Percentiles rank a stretch among this genome's conserved stretches.
phyloP scores from a whole-genome alignment of 1,140 invertebrate genomes.

The Caenorhabditis brenneri region DNA sequence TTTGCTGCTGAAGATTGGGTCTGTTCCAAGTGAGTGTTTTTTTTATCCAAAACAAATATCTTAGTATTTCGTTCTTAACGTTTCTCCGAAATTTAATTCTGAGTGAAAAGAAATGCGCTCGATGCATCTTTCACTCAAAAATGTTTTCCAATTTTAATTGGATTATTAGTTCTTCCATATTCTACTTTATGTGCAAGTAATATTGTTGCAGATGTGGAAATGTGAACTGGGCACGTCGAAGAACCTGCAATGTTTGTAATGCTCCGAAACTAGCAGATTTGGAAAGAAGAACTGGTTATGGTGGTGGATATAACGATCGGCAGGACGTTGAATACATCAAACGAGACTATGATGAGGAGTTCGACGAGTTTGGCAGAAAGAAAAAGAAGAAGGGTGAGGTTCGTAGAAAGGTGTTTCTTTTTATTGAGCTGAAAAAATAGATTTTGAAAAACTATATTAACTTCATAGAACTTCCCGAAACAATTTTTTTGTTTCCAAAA shows the following conservation, averaged over 20 bases:
- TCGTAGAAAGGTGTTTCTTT: constrained; percentile 48
- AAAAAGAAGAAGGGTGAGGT: constrained; percentile 77
- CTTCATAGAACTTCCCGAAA: too few species aligned
- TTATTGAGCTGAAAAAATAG: background rate
- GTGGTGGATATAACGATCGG: constrained; percentile 84
- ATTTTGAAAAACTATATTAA: too few species aligned
- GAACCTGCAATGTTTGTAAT: constrained; percentile 98
- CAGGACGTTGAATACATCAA: constrained; percentile 90
- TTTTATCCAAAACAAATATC: too few species aligned
- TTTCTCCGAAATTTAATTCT: too few species aligned
- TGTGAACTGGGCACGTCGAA: constrained; percentile 96
- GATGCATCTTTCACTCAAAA: constrained; percentile 23
- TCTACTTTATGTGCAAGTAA: too few species aligned
- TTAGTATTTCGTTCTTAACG: too few species aligned
- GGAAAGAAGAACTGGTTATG: constrained; percentile 76
- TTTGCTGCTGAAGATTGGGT: constrained; percentile 99
- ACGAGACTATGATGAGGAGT: constrained; percentile 78
- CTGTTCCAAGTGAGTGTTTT: constrained; percentile 89
- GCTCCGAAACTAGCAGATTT: constrained; percentile 93
- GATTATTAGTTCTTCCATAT: too few species aligned
- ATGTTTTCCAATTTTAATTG: too few species aligned
- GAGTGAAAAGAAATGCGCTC: too few species aligned
- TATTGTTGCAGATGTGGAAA: constrained; percentile 88
- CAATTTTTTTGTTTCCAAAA: too few species aligned
- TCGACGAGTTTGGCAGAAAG: constrained; percentile 90